phyloP scores from a whole-genome alignment of 2,888 invertebrate genomes.

The Drosophila demipolita region DNA sequence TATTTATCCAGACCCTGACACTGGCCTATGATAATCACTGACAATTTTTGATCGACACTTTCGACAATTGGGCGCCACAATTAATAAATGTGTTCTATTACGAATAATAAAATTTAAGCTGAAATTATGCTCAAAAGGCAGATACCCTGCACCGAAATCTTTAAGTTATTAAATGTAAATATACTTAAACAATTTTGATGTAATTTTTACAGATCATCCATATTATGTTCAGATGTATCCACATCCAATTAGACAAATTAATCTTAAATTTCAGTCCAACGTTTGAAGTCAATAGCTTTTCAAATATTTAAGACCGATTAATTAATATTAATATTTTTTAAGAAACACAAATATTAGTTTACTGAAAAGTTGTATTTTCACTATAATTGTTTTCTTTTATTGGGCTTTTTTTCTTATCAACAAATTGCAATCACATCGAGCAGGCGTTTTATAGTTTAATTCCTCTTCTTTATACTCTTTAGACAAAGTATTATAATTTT shows the following conservation, averaged over 20 bases:
- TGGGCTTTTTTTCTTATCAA: constrained; percentile 46
- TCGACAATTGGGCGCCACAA: constrained; percentile 67
- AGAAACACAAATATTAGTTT: constrained; percentile 11
- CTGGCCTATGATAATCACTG: constrained; percentile 41
- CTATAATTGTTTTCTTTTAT: constrained; percentile 1
- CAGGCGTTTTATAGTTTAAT: constrained; percentile 35
- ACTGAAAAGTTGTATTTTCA: constrained; percentile 12
- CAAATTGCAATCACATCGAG: constrained; percentile 39
- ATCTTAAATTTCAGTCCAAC: not conserved
- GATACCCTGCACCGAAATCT: not conserved
- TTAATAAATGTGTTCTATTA: constrained; percentile 41
- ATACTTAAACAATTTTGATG: not conserved
- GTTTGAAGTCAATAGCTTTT: not conserved
- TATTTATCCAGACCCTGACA: constrained; percentile 7
- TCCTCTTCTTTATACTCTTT: not conserved
- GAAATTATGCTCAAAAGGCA: not conserved
- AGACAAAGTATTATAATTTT: not conserved
- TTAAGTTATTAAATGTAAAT: not conserved
- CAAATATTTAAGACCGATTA: not conserved
- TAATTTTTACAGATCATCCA: not conserved
- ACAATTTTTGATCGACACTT: constrained; percentile 59
- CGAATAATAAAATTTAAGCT: constrained; percentile 30
- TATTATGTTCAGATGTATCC: not conserved
- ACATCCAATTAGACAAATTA: not conserved
- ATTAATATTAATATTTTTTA: not conserved